Percentiles rank a stretch among this genome's conserved stretches.
phyloP scores from a whole-genome alignment of 2,888 invertebrate genomes.

The Lasioglossum villosulum region DNA sequence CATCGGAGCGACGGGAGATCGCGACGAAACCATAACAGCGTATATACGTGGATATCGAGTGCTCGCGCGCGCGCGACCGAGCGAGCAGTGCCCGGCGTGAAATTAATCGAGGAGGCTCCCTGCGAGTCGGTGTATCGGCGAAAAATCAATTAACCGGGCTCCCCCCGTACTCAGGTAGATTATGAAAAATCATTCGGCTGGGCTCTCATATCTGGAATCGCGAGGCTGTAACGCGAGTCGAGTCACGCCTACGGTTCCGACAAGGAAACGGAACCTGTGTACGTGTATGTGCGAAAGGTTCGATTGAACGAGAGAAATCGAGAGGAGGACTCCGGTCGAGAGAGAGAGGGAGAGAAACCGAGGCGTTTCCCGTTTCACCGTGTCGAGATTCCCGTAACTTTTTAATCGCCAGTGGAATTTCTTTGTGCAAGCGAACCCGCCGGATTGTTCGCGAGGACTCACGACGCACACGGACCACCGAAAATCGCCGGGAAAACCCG shows the following conservation, averaged over 20 bases:
- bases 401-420: constrained; percentile 72
- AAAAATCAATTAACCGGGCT: constrained; percentile 39
- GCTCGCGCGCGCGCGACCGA: background rate
- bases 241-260: constrained; percentile 47
- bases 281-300: background rate
- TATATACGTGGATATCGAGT: constrained; percentile 1
- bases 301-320: background rate
- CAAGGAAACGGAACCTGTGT: background rate
- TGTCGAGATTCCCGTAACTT: constrained; percentile 63
- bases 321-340: too few species aligned
- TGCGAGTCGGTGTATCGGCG: constrained; percentile 19
- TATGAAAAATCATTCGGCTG: constrained; percentile 40
- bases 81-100: background rate
- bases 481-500: constrained; percentile 27
- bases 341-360: background rate
- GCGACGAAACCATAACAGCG: constrained; percentile 23
- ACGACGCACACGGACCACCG: constrained; percentile 9
- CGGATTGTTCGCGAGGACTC: constrained; percentile 50
- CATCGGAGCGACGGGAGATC: constrained; percentile 41
- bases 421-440: constrained; percentile 68
- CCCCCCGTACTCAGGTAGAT: constrained; percentile 1
- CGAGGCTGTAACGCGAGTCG: constrained; percentile 38
- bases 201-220: constrained; percentile 20
- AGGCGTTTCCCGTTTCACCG: constrained; percentile 62
- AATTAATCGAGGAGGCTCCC: constrained; percentile 31